A percentile compares a stretch with the other conserved stretches of the same genome.
These are phyloP conservation scores for Takifugu ocellatus DNA, from an alignment of 2,797 vertebrate species.

Conservation along the genomic window DNA sequence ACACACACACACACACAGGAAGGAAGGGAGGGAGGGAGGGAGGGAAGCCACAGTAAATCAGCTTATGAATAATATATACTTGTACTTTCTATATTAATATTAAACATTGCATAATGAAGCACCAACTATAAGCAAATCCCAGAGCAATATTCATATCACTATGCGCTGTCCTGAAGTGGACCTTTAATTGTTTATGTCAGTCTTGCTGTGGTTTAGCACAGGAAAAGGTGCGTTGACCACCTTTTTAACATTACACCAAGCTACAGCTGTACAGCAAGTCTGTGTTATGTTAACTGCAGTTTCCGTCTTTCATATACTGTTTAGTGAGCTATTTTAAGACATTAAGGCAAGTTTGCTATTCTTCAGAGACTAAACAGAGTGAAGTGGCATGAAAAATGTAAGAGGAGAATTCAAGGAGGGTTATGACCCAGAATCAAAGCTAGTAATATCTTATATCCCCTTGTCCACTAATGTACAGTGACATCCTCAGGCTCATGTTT, in stretches of 20 bases:
- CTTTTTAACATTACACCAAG: conserved; percentile 35
- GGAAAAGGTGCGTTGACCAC: conserved; percentile 31
- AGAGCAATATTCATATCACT: conserved; percentile 72
- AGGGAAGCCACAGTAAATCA: conserved; percentile 60
- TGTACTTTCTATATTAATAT: conserved; percentile 80
- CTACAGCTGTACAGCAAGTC: conserved; percentile 14
- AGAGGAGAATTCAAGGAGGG: conserved; percentile 31
- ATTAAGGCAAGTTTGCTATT: conserved; percentile 24
- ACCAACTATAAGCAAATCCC: conserved; percentile 71
- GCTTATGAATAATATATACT: conserved; percentile 82
- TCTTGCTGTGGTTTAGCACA: conserved; percentile 50
- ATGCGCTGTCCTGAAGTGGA: conserved; percentile 61
- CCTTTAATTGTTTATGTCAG: conserved; percentile 67
- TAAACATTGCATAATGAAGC: conserved; percentile 73
- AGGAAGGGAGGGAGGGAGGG: neutral
- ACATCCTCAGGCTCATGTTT: conserved; percentile 11
- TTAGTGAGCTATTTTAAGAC: conserved; percentile 33
- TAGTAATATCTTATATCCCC: conserved; percentile 3
- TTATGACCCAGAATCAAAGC: conserved; percentile 43
- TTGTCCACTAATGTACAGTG: conserved; percentile 22
- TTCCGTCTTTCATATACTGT: neutral
- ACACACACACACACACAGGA: conserved; percentile 23
- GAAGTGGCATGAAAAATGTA: conserved; percentile 20
- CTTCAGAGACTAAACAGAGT: conserved; percentile 22
- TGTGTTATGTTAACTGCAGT: conserved; percentile 1